Evolutionary conservation across 2,888 invertebrate genomes (phyloP).

Genomic region (Silvanus unidentatus): DNA sequence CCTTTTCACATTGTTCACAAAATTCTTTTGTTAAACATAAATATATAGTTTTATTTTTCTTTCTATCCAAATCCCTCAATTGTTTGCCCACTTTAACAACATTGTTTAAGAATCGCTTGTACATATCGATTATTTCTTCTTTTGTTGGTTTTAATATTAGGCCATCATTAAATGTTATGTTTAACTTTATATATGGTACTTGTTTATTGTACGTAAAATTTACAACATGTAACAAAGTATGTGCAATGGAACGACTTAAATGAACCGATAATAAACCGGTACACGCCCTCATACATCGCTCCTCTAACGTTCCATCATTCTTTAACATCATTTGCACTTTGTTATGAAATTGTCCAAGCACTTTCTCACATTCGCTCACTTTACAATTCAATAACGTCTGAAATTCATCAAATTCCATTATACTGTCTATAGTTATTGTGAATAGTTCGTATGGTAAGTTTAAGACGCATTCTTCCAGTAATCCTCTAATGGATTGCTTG

Average conservation of each 20-base stretch:
- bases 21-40: conserved; percentile 33
- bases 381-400: conserved; percentile 23
- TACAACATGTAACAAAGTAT: conserved; percentile 60
- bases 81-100: conserved; percentile 22
- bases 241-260: conserved; percentile 61
- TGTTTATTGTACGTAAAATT: conserved; percentile 49
- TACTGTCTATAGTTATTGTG: conserved; percentile 38
- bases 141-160: conserved; percentile 56
- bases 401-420: conserved; percentile 24
- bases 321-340: conserved; percentile 19
- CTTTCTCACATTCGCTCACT: conserved; percentile 18
- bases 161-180: conserved; percentile 51
- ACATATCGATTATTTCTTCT: conserved; percentile 50
- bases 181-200: conserved; percentile 43
- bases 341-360: conserved; percentile 25
- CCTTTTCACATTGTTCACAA: conserved; percentile 48
- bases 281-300: conserved; percentile 24
- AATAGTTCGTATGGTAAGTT: conserved; percentile 52
- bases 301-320: background rate
- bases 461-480: conserved; percentile 50
- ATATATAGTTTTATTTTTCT: conserved; percentile 23
- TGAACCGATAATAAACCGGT: conserved; percentile 52
- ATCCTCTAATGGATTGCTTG: conserved; percentile 56
- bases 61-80: conserved; percentile 22
- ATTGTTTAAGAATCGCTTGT: conserved; percentile 32